Evolutionary conservation across 1,140 invertebrate genomes (phyloP), one percentile per base, ranked within the genome.

Genomic region (Lethrus apterus): DNA sequence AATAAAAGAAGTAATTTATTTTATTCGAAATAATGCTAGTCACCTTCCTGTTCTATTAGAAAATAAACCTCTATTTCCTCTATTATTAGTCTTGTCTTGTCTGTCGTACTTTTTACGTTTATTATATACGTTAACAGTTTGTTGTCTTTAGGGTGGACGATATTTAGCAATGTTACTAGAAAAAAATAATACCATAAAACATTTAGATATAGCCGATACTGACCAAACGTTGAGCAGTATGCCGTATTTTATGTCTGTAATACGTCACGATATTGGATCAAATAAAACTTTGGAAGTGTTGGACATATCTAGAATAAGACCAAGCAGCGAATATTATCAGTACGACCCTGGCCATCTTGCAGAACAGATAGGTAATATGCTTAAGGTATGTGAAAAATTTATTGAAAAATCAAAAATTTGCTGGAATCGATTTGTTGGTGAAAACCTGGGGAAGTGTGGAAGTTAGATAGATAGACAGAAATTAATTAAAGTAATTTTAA

Each of bases 201-300:
- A 61, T 51, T 59, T 73, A n/a, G 76, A 79, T 52, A 54, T 79
- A 7, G 75, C 69, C 0, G 70, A 78, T 46, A 73, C 71, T 0
- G 65, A 70, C 47, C 72, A 75, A 34, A 75, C 68, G 0, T 53
- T 73, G 11, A 60, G 63, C 1, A 73, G 73, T 53, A 63, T 79
- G 4, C 64, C 70, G 8, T 67, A 69, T 32, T 66, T 75, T 7
- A 55, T 67, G 8, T 59, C 66, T 10, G 64, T 68, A 0, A 47
- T 78, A 32, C 56, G 70, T 47, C 43, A 40, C 3, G 70, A 73
- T 50, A 45, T 48, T 8, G 49, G 52, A 2, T 47, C 45, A 23
- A 65, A 63, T 45, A 61, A 52, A n/a, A 68, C 59, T 5, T 33
- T 80, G n/a, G 71, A 68, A 63, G 60, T 68, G 1, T 54, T 80